Evolutionary conservation across 92 coral and sea anemone species (phyloP), one percentile per base, ranked within the genome.

Genomic region (Hydrozoanthus gracilis): DNA sequence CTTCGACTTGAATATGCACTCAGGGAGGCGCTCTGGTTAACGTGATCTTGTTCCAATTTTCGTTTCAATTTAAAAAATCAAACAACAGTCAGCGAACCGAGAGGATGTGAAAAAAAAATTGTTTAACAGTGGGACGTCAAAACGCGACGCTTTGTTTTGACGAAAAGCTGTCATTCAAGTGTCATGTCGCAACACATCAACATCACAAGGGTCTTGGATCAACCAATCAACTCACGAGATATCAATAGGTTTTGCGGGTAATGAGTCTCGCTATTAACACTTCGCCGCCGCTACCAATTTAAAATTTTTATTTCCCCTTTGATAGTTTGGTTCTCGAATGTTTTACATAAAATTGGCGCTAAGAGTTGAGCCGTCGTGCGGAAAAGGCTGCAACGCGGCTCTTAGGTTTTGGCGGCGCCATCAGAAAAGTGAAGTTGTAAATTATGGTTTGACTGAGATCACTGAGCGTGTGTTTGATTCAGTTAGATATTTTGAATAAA

Each of bases 181-280:
- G 49, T 47, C 17, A 8, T 47, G 61, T 46, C 39, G 68, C 83
- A 55, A 90, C 78, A 90, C 83, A 89, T 93, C 88, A 93, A 93
- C 88, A 88, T 73, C 51, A 69, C 79, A 70, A 75, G 86, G 39
- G 39, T 27, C 75, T 44, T 74, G 7, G 52, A 27, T 66, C 70
- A 83, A 78, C 98, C 98, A 94, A 94, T 94, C 98, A 94, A 20
- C 18, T 71, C 82, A 85, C 93, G 88, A 83, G 91, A 64, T 83
- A 82, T 93, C 93, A 93, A 91, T 91, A 68, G 94, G 55, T 88
- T 27, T 90, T 88, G 80, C 98, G 89, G 98, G 98, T 94, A 77
- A 92, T 92, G 95, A 90, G 62, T 88, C 74, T 35, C 85, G 74
- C 85, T 80, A 83, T 83, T 71, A 73, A 83, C 79, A 73, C 87